Conservation (phyloP, 2,113 vertebrate genomes). For the chimpanzee (Pan troglodytes) region NHGRI_mPanTro3-v2.1_pri NC_072408.2:37501501-37502000, state of each 20-base stretch:
- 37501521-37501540: constrained; percentile 30
- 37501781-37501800: background rate
- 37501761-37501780: accelerated
- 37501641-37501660: background rate
- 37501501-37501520: background rate
- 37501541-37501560: background rate
- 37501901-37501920: background rate
- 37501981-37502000: background rate
- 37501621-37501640: background rate
- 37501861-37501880: background rate
- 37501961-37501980: background rate
- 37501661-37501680: background rate
- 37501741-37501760: background rate
- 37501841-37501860: background rate
- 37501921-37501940: background rate
- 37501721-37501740: accelerated
- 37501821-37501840: accelerated
- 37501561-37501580: constrained; percentile 38
- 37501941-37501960: background rate
- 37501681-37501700: background rate
- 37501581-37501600: constrained; percentile 25
- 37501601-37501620: constrained; percentile 55
- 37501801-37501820: background rate
- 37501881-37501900: background rate
- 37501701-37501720: background rate